These are phyloP conservation scores for Watersipora subatra DNA, from an alignment of 1,140 invertebrate species.

Conservation along the genomic window DNA sequence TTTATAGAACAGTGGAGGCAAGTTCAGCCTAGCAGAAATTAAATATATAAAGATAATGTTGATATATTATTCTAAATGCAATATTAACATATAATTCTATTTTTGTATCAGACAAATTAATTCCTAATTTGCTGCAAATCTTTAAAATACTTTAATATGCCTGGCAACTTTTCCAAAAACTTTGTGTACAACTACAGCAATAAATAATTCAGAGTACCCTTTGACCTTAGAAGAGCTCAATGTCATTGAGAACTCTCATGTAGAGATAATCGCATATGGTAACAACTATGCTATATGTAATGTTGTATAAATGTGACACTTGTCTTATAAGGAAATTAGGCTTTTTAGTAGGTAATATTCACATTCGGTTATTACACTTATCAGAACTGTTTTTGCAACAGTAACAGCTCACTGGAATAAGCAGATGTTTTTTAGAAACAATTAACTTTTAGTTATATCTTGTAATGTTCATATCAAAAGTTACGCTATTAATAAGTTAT, in stretches of 20 bases:
- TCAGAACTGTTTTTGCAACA: neutral
- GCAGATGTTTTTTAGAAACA: neutral
- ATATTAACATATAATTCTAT: too few species aligned
- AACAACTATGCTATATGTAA: too few species aligned
- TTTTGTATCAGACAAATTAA: constrained; percentile 1
- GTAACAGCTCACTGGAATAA: neutral
- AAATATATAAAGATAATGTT: too few species aligned
- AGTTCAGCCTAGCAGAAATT: too few species aligned
- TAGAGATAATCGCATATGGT: constrained; percentile 47
- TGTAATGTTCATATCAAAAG: too few species aligned
- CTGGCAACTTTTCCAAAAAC: constrained; percentile 15
- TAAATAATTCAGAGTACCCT: constrained; percentile 97
- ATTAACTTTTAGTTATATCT: too few species aligned
- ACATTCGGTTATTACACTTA: neutral
- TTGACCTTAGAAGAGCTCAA: constrained; percentile 86
- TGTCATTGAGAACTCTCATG: constrained; percentile 73
- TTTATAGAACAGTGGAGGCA: too few species aligned
- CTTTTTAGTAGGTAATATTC: neutral
- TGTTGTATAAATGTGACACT: neutral
- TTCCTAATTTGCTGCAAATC: neutral
- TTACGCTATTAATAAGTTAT: too few species aligned
- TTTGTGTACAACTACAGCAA: constrained; percentile 74
- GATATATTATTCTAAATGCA: too few species aligned
- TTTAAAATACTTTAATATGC: constrained; percentile 1
- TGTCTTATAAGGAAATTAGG: neutral